Percentiles rank a stretch among this genome's conserved stretches.
Evolutionary conservation across 2,797 vertebrate species (phyloP).

Genomic region (Pseudochirops cupreus): DNA sequence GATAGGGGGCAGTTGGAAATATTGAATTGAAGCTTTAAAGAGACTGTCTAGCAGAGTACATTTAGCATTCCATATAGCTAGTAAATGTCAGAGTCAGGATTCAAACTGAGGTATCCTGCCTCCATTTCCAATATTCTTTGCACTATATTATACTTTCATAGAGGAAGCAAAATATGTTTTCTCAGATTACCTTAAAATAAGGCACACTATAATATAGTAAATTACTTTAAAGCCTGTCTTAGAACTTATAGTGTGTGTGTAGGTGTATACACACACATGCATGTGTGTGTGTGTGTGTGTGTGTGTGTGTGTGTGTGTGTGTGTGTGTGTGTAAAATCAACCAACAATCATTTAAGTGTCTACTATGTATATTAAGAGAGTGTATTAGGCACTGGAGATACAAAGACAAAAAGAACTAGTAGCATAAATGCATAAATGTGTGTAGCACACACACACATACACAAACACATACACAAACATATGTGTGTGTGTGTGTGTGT

Average conservation of each 20-base stretch:
- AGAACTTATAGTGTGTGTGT: neutral
- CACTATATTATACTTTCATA: neutral
- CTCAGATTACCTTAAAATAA: neutral
- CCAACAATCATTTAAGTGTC: no score
- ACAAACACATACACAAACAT: no score
- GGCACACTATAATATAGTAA: neutral
- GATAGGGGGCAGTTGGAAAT: neutral
- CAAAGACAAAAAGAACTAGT: no score
- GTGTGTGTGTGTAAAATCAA: no score
- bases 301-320: no score
- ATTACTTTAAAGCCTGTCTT: neutral
- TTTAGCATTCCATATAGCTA: neutral
- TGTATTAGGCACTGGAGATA: no score
- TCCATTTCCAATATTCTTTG: neutral
- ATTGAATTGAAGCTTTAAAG: neutral
- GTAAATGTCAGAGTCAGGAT: neutral
- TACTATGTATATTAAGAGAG: no score
- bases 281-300: no score
- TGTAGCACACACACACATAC: no score
- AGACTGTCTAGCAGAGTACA: neutral
- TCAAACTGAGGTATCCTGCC: neutral
- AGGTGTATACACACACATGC: no score
- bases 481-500: no score
- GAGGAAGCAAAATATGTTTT: neutral
- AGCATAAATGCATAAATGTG: no score